These are phyloP conservation scores for Lithophane semibrunnea DNA, from an alignment of 2,888 invertebrate genomes.

Conservation along the genomic window DNA sequence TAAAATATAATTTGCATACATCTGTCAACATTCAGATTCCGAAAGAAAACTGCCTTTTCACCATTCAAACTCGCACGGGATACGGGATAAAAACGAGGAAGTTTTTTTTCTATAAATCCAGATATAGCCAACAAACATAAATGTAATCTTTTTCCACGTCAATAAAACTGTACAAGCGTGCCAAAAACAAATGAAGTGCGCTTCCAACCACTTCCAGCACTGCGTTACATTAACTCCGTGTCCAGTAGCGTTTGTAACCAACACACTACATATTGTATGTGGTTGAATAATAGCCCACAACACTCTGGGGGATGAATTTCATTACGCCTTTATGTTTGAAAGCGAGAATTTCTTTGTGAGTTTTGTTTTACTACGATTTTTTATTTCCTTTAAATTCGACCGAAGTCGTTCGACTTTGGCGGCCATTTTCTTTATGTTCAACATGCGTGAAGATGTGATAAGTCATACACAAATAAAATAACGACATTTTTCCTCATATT, in stretches of 20 bases:
- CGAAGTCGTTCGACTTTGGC: slow-evolving; percentile 19
- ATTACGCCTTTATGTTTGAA: slow-evolving; percentile 86
- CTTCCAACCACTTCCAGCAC: slow-evolving; percentile 68
- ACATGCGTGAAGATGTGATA: slow-evolving; percentile 40
- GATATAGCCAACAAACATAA: background rate
- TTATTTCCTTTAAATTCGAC: slow-evolving; percentile 78
- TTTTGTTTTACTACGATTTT: slow-evolving; percentile 81
- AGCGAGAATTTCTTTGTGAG: slow-evolving; percentile 82
- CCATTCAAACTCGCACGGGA: background rate
- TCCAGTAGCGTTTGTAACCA: slow-evolving; percentile 84
- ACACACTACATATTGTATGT: slow-evolving; percentile 87
- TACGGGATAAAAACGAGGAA: background rate
- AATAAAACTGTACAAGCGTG: slow-evolving; percentile 20
- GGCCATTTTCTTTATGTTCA: slow-evolving; percentile 35
- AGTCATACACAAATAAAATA: slow-evolving; percentile 23
- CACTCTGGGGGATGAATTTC: slow-evolving; percentile 89
- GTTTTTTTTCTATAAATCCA: background rate
- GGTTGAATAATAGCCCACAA: slow-evolving; percentile 88
- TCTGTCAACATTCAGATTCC: background rate
- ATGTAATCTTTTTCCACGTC: background rate
- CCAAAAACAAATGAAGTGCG: slow-evolving; percentile 26
- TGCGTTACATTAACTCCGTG: slow-evolving; percentile 69
- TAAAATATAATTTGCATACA: too few species aligned
- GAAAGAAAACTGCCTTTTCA: background rate
- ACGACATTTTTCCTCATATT: background rate